Evolutionary conservation across 2,888 invertebrate species (phyloP).

Genomic region (Lasioglossum marginatum): DNA sequence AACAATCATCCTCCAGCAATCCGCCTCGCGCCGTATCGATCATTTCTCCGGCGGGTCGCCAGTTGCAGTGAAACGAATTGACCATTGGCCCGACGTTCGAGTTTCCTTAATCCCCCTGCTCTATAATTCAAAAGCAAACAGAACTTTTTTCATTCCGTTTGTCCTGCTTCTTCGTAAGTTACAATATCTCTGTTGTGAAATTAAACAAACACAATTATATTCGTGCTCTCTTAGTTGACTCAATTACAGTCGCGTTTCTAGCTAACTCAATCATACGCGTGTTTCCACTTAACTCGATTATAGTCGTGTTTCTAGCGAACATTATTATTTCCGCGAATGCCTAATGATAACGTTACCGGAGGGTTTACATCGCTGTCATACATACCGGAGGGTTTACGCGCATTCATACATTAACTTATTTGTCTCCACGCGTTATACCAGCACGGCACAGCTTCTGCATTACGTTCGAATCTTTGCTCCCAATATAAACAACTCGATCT

Average conservation of each 20-base stretch:
- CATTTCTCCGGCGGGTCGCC: not conserved
- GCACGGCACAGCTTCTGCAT: not conserved
- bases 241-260: not conserved
- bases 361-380: not conserved
- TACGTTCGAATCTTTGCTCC: not conserved
- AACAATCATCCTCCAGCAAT: not conserved
- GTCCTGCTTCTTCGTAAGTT: not conserved
- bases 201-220: not conserved
- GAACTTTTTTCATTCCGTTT: not conserved
- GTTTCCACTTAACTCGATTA: not conserved
- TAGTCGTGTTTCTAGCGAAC: not conserved
- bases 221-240: not conserved
- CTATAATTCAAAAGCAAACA: not conserved
- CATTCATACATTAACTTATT: not conserved
- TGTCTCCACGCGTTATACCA: not conserved
- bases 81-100: not conserved
- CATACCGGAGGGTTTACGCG: not conserved
- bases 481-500: not conserved
- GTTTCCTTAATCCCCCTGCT: not conserved
- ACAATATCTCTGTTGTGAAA: not conserved
- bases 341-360: not conserved
- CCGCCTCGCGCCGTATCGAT: not conserved
- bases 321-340: not conserved
- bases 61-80: constrained; percentile 31
- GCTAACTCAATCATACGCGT: not conserved